Evolutionary conservation across 2,888 invertebrate genomes (phyloP).

Genomic region (Phengaris arion): DNA sequence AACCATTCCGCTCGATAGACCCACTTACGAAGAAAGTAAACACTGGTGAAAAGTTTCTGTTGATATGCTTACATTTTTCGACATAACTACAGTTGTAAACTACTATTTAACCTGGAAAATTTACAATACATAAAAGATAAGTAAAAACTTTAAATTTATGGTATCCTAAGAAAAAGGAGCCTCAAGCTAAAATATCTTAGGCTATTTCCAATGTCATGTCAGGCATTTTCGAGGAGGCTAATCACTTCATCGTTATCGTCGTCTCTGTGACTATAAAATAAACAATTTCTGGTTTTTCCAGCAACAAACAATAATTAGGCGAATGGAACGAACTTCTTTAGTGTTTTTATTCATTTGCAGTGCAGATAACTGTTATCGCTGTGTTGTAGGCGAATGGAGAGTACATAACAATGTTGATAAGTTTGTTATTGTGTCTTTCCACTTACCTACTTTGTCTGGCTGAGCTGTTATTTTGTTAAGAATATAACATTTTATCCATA

Average conservation of each 20-base stretch:
- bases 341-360: background rate
- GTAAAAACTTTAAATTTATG: background rate
- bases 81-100: slow-evolving; percentile 8
- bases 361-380: background rate
- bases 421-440: background rate
- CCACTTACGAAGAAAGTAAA: slow-evolving; percentile 29
- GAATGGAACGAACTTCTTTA: background rate
- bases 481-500: no score
- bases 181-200: background rate
- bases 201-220: no score
- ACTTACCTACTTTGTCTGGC: background rate
- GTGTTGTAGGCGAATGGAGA: background rate
- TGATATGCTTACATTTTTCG: slow-evolving; percentile 2
- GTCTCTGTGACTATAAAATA: background rate
- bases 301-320: background rate
- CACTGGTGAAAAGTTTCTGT: slow-evolving; percentile 24
- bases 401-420: background rate
- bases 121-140: background rate
- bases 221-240: no score
- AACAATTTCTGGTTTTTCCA: background rate
- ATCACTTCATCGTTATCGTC: no score
- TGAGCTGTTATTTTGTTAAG: background rate
- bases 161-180: background rate
- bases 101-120: background rate
- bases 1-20: slow-evolving; percentile 30